These are phyloP conservation scores for Phrixothrix hirtus DNA, from an alignment of 2,888 invertebrate genomes.

Conservation along the genomic window DNA sequence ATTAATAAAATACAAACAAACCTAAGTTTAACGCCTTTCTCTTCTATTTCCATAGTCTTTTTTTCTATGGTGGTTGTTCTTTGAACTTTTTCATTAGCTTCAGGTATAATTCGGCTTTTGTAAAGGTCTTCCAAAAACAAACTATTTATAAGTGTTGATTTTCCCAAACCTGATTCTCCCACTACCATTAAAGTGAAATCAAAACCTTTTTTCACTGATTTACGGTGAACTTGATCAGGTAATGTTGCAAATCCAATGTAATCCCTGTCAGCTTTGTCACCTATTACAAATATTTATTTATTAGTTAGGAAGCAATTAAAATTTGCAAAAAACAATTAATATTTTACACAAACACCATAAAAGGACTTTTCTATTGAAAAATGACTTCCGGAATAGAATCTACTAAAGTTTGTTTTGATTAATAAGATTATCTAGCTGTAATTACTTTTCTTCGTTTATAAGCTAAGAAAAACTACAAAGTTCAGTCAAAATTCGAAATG, in stretches of 20 bases:
- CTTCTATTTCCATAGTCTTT: conserved; percentile 93
- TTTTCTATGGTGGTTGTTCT: conserved; percentile 74
- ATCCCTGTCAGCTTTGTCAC: conserved; percentile 63
- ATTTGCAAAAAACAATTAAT: not conserved
- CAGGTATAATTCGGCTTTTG: conserved; percentile 76
- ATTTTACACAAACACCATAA: too few relatives aligned
- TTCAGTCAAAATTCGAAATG: not conserved
- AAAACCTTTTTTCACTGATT: conserved; percentile 94
- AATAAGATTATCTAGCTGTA: not conserved
- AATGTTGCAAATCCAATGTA: conserved; percentile 95
- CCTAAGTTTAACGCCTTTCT: conserved; percentile 86
- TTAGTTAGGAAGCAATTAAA: too few relatives aligned
- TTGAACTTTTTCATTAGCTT: conserved; percentile 65
- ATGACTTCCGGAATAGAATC: too few relatives aligned
- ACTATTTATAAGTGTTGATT: conserved; percentile 93
- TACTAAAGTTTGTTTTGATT: not conserved
- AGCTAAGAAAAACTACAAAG: too few relatives aligned
- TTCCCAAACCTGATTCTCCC: conserved; percentile 92
- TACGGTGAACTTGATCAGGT: conserved; percentile 94
- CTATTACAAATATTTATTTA: too few relatives aligned
- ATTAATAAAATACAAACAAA: too few relatives aligned
- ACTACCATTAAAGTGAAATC: conserved; percentile 97
- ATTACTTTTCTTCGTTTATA: not conserved
- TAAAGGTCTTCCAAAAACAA: conserved; percentile 92
- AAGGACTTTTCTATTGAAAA: too few relatives aligned